Base-by-base conservation (phyloP, 2,888 invertebrate genomes). In the Lasioglossum leucozonium region DNA sequence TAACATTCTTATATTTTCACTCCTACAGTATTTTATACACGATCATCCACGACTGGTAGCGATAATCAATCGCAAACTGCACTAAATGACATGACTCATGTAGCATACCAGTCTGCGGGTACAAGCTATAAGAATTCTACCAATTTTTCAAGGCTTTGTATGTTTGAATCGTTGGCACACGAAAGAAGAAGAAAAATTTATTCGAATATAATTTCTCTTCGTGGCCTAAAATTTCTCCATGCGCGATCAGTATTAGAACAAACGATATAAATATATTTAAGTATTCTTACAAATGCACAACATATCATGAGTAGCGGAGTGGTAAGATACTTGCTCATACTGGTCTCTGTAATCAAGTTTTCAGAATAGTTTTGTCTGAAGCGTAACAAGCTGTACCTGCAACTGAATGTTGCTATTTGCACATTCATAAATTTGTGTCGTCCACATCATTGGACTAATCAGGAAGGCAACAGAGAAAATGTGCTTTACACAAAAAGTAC, bases 81-180 rank as follows among this genome's bases (percentile, higher is more conserved):
- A 90, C 87, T 91, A 89, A 90, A 94, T 94, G 94, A 94, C 94
- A 92, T 93, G 94, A 94, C 94, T 94, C 94, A 92, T 93, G 91
- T 91, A 91, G 91, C 89, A 91, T 91, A 91, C 90, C 91, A 92
- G 91, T 90, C 82, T 87, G 89, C 92, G 91, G 92, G 91, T 93
- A 93, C 92, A 93, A 92, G 84, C 88, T 90, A 80, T 82, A 81
- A 26, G 67, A 82, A 82, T 79, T 40, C 18, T 69, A 34, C 34
- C 62, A 80, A 26, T 71, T 77, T 81, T 74, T 51, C 37, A 47
- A 77, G 58, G 51, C 40, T 77, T 77, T 72, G 16, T 67, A 65
- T 81, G 30, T 65, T 79, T 67, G 42, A 71, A 47, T 72, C 22
- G 72, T 37, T 72, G 13, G 30, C 26, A 72, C 65, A 75, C 22